Base-by-base conservation (phyloP, 2,888 invertebrate species). In the Melinaea marsaeus region DNA sequence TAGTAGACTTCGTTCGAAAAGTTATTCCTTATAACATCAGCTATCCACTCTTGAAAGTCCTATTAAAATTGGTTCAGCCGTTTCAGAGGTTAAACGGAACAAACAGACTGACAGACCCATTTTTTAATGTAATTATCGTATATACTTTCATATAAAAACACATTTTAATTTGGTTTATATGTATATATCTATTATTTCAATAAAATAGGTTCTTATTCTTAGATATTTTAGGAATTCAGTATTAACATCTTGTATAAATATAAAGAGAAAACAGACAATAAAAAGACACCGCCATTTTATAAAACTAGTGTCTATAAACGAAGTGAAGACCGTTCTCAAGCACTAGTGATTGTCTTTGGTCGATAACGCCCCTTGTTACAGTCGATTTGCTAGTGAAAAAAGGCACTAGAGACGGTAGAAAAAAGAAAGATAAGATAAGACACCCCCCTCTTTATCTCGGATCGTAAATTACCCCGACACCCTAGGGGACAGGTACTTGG, bases 401-500 rank as follows among this genome's bases (percentile, higher is more conserved):
- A 84, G 79, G 77, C 79, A 84, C 83, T 80, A 77, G 85, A 84
- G 81, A 82, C 75, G 74, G 76, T 78, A 79, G 81, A 85, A 86
- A 86, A 87, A 87, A 84, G 78, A 78, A 74, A 78, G 80, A 83
- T 83, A 83, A 85, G 83, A 89, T 89, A 89, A 90, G 86, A 82
- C 85, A 83, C 84, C 83, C 85, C 85, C 88, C 89, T 89, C 88
- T 88, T 89, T 90, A 90, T 90, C 90, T 86, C 75, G 79, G 81
- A 81, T 86, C 89, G 87, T 90, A 90, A 90, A 90, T 90, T 88
- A 90, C 87, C 74, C 82, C 73, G 80, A 82, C 89, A 85, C 89
- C 90, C 88, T 81, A 79, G 82, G 81, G 83, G 77, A 83, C 87
- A 88, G 87, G 86, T 81, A 80, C 79, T 81, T 77, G 75, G 81